Conservation (phyloP, 1,140 invertebrate genomes). For the Araneus ventricosus region DNA sequence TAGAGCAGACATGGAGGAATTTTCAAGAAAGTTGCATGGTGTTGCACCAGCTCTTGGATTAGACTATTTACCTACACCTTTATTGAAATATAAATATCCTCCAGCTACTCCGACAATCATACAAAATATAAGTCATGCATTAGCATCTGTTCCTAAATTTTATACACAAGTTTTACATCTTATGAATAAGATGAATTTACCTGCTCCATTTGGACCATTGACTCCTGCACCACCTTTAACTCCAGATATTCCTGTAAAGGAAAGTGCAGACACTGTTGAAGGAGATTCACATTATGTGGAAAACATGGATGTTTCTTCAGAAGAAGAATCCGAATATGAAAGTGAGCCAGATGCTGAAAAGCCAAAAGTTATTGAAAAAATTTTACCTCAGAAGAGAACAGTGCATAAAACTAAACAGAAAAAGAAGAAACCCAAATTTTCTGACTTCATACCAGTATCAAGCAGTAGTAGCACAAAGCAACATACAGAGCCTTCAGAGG, state of each 20-base stretch:
- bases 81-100: constrained; percentile 82
- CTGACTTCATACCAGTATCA: not conserved
- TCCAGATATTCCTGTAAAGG: constrained; percentile 75
- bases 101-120: constrained; percentile 86
- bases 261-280: constrained; percentile 76
- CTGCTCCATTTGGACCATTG: constrained; percentile 87
- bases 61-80: constrained; percentile 79
- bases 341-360: constrained; percentile 83
- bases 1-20: constrained; percentile 72
- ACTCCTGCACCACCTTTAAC: constrained; percentile 71
- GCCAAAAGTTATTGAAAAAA: not conserved
- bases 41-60: constrained; percentile 76
- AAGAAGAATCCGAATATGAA: constrained; percentile 90
- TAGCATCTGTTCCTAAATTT: constrained; percentile 88
- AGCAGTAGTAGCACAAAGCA: not conserved
- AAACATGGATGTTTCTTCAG: constrained; percentile 74
- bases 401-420: constrained; percentile 28
- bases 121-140: constrained; percentile 88
- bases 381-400: constrained; percentile 28
- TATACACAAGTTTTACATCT: constrained; percentile 92
- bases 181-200: constrained; percentile 97
- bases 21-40: constrained; percentile 67
- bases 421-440: constrained; percentile 33
- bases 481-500: constrained; percentile 71
- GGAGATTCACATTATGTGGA: constrained; percentile 67